These are phyloP conservation scores for Phalacrocorax pelagicus DNA, from an alignment of 2,113 vertebrate species.

Conservation along the genomic window DNA sequence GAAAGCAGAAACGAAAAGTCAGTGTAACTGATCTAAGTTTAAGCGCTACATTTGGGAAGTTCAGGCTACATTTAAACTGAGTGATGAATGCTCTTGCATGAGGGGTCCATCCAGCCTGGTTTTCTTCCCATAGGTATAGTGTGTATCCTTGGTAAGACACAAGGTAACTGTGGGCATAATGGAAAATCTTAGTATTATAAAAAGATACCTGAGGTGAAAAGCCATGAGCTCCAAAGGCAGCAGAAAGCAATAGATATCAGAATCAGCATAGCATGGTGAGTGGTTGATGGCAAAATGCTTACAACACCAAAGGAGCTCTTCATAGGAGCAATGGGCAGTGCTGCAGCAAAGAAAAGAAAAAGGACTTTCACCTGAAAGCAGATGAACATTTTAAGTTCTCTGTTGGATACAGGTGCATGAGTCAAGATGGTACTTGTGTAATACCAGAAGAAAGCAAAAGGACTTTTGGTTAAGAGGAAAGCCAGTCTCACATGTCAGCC, in stretches of 20 bases:
- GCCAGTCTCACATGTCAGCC: background rate
- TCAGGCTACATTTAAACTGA: background rate
- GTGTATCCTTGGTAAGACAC: background rate
- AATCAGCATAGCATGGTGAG: background rate
- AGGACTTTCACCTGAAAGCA: background rate
- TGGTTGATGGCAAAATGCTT: background rate
- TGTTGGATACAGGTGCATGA: background rate
- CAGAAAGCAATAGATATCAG: background rate
- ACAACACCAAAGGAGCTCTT: background rate
- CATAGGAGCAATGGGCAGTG: background rate
- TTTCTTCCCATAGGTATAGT: background rate
- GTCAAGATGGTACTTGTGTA: background rate
- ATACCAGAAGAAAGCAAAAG: background rate
- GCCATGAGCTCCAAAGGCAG: background rate
- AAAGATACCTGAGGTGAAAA: background rate
- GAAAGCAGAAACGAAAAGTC: conserved; percentile 15
- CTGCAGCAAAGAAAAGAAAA: background rate
- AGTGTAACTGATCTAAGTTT: background rate
- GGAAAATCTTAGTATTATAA: background rate
- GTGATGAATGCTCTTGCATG: background rate
- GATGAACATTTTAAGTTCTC: background rate
- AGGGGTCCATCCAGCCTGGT: background rate
- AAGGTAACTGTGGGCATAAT: background rate
- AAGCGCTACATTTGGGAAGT: background rate
- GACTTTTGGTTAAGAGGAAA: background rate